Evolutionary conservation across 2,888 invertebrate genomes (phyloP).

Genomic region (Meiosimyza decipiens): DNA sequence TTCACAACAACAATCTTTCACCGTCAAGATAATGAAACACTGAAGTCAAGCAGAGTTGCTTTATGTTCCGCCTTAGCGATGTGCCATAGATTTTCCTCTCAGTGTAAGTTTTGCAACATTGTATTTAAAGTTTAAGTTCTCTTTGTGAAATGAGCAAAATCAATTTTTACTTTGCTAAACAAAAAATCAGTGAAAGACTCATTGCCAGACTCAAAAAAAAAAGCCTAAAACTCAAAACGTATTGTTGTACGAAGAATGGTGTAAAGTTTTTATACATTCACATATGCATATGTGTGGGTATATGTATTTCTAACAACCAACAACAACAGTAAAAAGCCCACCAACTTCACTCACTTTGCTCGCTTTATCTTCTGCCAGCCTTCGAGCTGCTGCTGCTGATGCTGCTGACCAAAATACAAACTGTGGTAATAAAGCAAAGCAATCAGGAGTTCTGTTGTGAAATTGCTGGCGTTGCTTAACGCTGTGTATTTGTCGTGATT

Average conservation of each 20-base stretch:
- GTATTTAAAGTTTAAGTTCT: not conserved
- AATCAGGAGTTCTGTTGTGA: constrained; percentile 20
- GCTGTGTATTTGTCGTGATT: constrained; percentile 9
- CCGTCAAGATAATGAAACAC: too few relatives aligned
- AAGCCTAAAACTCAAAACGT: not conserved
- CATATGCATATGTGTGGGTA: constrained; percentile 12
- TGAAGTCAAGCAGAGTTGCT: too few relatives aligned
- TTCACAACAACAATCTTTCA: too few relatives aligned
- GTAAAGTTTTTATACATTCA: not conserved
- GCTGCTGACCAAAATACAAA: constrained; percentile 6
- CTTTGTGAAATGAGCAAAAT: constrained; percentile 8
- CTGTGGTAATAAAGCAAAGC: constrained; percentile 33
- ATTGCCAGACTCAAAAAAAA: too few relatives aligned
- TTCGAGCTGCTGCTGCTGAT: not conserved
- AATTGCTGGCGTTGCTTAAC: not conserved
- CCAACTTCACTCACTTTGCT: constrained; percentile 7
- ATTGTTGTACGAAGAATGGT: not conserved
- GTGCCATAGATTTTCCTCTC: not conserved
- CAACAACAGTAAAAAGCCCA: too few relatives aligned
- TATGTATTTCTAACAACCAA: not conserved
- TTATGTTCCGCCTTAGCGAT: too few relatives aligned
- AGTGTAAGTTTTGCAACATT: not conserved
- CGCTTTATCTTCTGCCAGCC: not conserved
- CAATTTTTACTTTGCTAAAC: not conserved
- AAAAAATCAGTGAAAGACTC: not conserved